These are phyloP conservation scores for Coelopa frigida DNA, from an alignment of 1,140 invertebrate species.

Conservation along the genomic window DNA sequence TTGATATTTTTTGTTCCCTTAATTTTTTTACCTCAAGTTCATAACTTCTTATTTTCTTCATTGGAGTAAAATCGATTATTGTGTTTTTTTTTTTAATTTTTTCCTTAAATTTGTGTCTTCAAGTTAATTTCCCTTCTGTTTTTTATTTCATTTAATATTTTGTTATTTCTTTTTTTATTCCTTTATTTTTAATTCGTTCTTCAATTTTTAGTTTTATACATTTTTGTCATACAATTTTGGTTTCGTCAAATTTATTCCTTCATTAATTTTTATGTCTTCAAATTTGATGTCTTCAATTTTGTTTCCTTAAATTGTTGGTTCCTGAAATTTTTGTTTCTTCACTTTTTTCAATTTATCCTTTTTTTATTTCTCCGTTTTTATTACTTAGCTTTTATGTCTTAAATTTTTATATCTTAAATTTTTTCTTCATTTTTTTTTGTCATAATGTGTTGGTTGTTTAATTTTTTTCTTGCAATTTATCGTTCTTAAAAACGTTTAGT, in stretches of 20 bases:
- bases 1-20: background rate
- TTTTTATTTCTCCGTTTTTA: background rate
- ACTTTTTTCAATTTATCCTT: background rate
- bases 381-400: background rate
- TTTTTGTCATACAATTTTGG: too few species aligned
- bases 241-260: too few species aligned
- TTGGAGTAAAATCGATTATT: background rate
- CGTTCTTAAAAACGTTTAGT: background rate
- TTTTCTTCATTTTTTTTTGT: too few species aligned
- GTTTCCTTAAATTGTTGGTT: too few species aligned
- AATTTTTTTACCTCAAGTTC: background rate
- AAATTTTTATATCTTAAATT: background rate
- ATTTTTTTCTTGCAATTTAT: background rate
- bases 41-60: background rate
- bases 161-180: background rate
- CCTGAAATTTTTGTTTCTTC: too few species aligned
- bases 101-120: background rate
- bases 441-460: background rate
- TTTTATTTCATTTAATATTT: too few species aligned
- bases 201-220: background rate
- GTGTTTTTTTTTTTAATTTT: background rate
- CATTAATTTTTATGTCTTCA: too few species aligned
- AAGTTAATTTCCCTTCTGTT: too few species aligned
- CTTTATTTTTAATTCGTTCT: background rate
- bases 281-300: too few species aligned